phyloP scores from a whole-genome alignment of 2,888 invertebrate species.

The Tipula helvola region DNA sequence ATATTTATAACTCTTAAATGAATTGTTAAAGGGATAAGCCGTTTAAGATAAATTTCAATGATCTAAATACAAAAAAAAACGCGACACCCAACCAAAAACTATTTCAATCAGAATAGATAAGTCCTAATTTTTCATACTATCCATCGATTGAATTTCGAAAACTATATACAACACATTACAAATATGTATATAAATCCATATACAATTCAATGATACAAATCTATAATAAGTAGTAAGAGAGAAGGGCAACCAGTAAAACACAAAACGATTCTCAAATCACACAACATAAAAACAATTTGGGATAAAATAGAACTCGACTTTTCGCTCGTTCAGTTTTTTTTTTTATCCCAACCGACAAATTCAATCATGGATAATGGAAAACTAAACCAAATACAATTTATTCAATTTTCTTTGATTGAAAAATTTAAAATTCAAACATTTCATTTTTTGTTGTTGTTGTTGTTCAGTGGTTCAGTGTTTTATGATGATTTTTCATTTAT shows the following conservation, averaged over 20 bases:
- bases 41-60: not conserved
- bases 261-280: not conserved
- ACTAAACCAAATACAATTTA: slow-evolving; percentile 5
- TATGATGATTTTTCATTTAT: not conserved
- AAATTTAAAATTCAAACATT: not conserved
- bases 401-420: slow-evolving; percentile 9
- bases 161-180: not conserved
- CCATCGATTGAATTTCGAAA: not conserved
- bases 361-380: slow-evolving; percentile 4
- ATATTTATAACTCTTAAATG: not conserved
- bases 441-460: not conserved
- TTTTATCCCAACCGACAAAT: not conserved
- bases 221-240: not conserved
- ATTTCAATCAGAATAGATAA: not conserved
- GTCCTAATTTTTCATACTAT: not conserved
- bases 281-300: not conserved
- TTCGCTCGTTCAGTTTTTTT: not conserved
- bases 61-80: not conserved
- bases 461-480: not conserved
- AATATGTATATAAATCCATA: not conserved
- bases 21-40: not conserved
- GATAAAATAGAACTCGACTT: not conserved
- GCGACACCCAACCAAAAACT: not conserved
- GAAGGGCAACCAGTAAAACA: not conserved
- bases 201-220: not conserved